phyloP scores from a whole-genome alignment of 2,113 vertebrate species.

The Gorsachius goisagi region DNA sequence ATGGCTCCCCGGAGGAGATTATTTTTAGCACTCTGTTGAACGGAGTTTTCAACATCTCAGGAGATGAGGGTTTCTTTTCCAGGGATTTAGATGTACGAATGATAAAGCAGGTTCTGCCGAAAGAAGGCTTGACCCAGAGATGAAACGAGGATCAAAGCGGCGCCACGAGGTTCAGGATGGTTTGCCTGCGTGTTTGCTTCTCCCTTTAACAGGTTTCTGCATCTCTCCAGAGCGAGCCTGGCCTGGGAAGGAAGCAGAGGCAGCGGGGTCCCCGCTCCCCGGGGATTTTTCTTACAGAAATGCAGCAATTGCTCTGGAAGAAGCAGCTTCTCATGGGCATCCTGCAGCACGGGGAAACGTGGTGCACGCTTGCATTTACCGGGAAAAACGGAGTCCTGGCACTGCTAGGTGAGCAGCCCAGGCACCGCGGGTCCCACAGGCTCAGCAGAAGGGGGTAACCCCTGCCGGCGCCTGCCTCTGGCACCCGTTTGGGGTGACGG shows the following conservation, averaged over 20 bases:
- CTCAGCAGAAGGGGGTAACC: not conserved
- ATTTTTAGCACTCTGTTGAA: not conserved
- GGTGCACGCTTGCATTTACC: not conserved
- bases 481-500: not conserved
- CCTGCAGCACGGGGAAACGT: rapidly evolving
- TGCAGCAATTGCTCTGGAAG: not conserved
- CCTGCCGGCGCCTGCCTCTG: rapidly evolving
- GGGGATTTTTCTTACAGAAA: not conserved
- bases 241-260: not conserved
- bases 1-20: not conserved
- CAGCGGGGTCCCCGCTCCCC: not conserved
- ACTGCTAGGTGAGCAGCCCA: not conserved
- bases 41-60: not conserved
- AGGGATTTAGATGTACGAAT: not conserved
- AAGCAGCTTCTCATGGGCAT: not conserved
- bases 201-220: not conserved
- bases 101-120: not conserved
- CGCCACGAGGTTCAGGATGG: not conserved
- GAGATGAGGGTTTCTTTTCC: not conserved
- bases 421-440: rapidly evolving
- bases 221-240: not conserved
- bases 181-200: not conserved
- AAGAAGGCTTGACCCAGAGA: not conserved
- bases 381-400: not conserved
- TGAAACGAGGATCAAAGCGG: not conserved